These are phyloP conservation scores for Onchidella celtica DNA, from an alignment of 2,888 invertebrate genomes.

Conservation along the genomic window DNA sequence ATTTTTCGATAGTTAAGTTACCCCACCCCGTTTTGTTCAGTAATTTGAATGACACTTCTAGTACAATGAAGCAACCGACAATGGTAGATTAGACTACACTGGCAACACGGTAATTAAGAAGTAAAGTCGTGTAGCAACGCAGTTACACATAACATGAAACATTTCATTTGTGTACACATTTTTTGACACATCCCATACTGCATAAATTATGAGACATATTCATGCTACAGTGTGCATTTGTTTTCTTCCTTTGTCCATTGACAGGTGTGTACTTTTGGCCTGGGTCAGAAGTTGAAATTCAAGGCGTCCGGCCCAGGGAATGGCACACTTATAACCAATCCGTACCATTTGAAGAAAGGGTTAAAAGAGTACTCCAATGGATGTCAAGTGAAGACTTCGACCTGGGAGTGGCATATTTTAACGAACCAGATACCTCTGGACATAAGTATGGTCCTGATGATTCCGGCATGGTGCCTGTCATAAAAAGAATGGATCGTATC, in stretches of 20 bases:
- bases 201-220: too few relatives aligned
- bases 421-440: conserved; percentile 67
- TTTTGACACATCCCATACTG: too few relatives aligned
- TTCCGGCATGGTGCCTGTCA: conserved; percentile 49
- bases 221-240: too few relatives aligned
- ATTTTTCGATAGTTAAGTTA: too few relatives aligned
- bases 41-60: too few relatives aligned
- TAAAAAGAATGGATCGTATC: conserved; percentile 33
- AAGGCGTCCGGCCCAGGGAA: conserved; percentile 78
- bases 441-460: conserved; percentile 70
- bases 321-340: conserved; percentile 78
- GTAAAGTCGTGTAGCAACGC: too few relatives aligned
- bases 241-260: neutral
- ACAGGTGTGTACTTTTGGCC: conserved; percentile 84
- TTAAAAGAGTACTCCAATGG: conserved; percentile 83
- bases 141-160: too few relatives aligned
- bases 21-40: too few relatives aligned
- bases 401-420: conserved; percentile 68
- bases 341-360: conserved; percentile 82
- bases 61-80: too few relatives aligned
- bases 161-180: too few relatives aligned
- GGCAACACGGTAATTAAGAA: too few relatives aligned
- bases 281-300: conserved; percentile 83
- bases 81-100: too few relatives aligned
- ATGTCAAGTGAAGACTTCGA: conserved; percentile 59